Evolutionary conservation across 92 coral and sea anemone species (phyloP).

Genomic region (Micromussa lordhowensis): DNA sequence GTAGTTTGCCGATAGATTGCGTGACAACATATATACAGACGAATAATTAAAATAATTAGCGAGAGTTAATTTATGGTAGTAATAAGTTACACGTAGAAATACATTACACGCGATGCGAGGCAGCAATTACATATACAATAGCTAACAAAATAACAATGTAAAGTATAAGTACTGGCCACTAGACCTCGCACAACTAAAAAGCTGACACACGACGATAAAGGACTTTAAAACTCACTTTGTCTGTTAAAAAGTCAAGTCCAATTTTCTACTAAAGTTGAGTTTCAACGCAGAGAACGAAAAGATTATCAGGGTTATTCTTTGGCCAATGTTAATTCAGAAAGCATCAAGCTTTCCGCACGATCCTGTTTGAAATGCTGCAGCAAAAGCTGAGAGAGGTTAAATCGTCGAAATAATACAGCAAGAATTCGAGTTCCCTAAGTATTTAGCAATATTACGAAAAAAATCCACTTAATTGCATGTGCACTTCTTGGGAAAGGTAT

Average conservation of each 20-base stretch:
- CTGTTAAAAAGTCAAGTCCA: background rate
- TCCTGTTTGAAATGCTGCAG: background rate
- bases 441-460: background rate
- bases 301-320: background rate
- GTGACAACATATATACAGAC: slow-evolving; percentile 5
- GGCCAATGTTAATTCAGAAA: background rate
- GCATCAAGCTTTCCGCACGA: background rate
- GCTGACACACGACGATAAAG: background rate
- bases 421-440: background rate
- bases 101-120: slow-evolving; percentile 18
- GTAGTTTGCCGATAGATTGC: background rate
- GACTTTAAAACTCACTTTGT: background rate
- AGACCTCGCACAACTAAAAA: background rate
- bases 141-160: background rate
- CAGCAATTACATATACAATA: background rate
- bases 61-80: background rate
- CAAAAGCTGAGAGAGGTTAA: background rate
- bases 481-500: background rate
- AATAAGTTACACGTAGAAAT: slow-evolving; percentile 22
- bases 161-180: background rate
- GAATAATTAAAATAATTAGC: background rate
- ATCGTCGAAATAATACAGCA: background rate
- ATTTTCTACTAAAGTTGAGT: background rate
- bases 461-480: background rate
- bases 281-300: background rate